phyloP scores from a whole-genome alignment of 1,140 invertebrate species.

The Ceratina australensis region DNA sequence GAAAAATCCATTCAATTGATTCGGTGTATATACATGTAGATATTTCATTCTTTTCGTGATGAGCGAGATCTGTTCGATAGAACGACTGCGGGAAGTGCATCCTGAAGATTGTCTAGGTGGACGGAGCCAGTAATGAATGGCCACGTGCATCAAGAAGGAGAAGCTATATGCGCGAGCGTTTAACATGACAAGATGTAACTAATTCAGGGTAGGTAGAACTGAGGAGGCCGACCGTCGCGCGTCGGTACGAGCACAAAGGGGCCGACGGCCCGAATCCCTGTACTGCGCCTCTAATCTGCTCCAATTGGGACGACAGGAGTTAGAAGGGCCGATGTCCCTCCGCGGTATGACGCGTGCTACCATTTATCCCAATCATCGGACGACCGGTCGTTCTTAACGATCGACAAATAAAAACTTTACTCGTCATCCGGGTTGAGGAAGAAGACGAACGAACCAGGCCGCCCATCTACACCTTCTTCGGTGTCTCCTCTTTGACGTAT shows the following conservation, averaged over 20 bases:
- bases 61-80: no score
- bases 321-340: conserved; percentile 68
- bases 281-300: conserved; percentile 74
- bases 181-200: conserved; percentile 77
- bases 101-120: conserved; percentile 26
- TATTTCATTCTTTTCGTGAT: no score
- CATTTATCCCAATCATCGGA: conserved; percentile 78
- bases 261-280: conserved; percentile 76
- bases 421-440: conserved; percentile 71
- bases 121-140: conserved; percentile 37
- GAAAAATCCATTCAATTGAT: no score
- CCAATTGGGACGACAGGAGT: conserved; percentile 73
- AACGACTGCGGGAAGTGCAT: background rate
- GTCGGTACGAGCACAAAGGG: conserved; percentile 70
- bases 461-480: conserved; percentile 54
- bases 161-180: conserved; percentile 66
- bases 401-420: conserved; percentile 74
- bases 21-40: no score
- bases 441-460: conserved; percentile 60
- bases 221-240: conserved; percentile 59
- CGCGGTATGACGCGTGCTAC: conserved; percentile 76
- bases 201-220: conserved; percentile 74
- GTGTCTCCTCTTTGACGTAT: conserved; percentile 21
- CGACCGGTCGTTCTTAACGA: conserved; percentile 72
- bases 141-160: conserved; percentile 63